Base-by-base conservation (phyloP, 2,113 vertebrate genomes). In the Corythornis cristatus region DNA sequence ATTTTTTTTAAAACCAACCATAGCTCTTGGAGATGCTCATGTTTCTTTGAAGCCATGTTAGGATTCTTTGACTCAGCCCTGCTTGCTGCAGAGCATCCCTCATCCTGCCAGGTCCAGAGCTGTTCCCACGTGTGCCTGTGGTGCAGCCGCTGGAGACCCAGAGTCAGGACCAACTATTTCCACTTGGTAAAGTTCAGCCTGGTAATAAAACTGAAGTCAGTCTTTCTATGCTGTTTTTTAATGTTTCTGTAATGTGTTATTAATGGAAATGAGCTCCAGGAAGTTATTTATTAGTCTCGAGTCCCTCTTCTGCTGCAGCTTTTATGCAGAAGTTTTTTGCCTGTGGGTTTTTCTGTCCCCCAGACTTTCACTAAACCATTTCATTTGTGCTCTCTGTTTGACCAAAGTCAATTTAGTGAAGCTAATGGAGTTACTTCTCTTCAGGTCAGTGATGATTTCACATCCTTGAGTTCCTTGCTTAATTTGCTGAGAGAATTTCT, bases 381-480 rank as follows among this genome's bases (percentile, higher is more conserved):
- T 53, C 28, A 0, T 9, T 35, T 0, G 0, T 7, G 28, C 66
- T 84, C 72, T 22, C 73, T 23, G 60, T 48, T 50, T 77, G 93
- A 48, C 78, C 33, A 2, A 62, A 93, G 83, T 48, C 35, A 75
- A 17, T 84, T 65, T 20, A 89, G 77, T 43, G 91, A 26, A 65
- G 71, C 28, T 76, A 26, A 85, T 19, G 88, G 84, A 82, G 87
- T 57, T 48, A 6, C 48, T 89, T 46, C 75, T 91, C 76, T 43
- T n/a, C 90, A 45, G 90, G 60, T 82, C 90, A 82, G 70, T 2
- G 57, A 4, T 35, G 72, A 68, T 91, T 60, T 79, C 2, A 0
- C 89, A 74, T 80, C 93, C 84, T 77, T 43, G 31, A 80, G 37
- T 22, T 93, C 91, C 68, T 60, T 43, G 87, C 87, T 89, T 71